Base-by-base conservation (phyloP, 2,797 vertebrate species). In the Dendrocincla tyrannina region DNA sequence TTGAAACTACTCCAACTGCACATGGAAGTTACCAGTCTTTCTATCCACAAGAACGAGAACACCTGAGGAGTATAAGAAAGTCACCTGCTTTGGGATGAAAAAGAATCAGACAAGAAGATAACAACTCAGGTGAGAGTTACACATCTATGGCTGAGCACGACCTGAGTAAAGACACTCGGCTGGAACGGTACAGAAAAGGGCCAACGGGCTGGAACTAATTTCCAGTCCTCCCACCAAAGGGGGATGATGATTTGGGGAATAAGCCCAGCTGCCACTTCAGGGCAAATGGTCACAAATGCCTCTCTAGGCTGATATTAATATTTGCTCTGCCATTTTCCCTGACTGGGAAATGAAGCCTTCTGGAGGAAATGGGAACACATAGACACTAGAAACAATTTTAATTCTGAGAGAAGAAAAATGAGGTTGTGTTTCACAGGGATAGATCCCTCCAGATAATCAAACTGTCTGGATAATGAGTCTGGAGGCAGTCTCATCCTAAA, bases 361-460 rank as follows among this genome's bases (percentile, higher is more conserved):
- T 68, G 41, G 87, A 93, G 60, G 64, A 94, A 95, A 95, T 83
- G 64, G 85, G 93, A 93, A 75, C 55, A 55, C 27, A 62, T 5
- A 67, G 87, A 56, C 33, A 55, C 27, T 16, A 75, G 64, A 17
- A 66, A 87, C 75, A 85, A 50, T 8, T 1, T 17, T 70, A 80
- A 50, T 87, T 89, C 75, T 55, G 64, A 17, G 28, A 83, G 64
- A 94, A 88, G 68, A 89, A 94, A 92, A 96, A 95, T 80, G 14
- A 94, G 13, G 80, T 81, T 87, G 63, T 86, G 27, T 79, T 94
- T 82, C 72, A 80, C 62, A 80, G 39, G 80, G 69, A 85, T 18
- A 90, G 55, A 88, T 64, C 42, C 52, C 53, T 91, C 49, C 75
- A 89, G 76, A 92, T 56, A 91, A 92, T 64, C 80, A 73, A 88